phyloP scores from a whole-genome alignment of 1,140 invertebrate species.

The Diprion similis region DNA sequence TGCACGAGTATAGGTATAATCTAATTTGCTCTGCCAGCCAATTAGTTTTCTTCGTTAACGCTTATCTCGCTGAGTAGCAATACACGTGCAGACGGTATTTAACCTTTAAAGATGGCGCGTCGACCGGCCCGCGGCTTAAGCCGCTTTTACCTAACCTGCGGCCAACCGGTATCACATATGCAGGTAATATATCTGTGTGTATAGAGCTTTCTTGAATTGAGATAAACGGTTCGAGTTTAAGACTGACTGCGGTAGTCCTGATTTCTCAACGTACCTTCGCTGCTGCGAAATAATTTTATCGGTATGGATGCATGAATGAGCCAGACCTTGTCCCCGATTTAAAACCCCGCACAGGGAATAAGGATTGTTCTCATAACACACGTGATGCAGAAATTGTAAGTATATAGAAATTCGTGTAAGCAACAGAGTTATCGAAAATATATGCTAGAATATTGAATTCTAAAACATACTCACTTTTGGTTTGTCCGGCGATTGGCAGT shows the following conservation, averaged over 20 bases:
- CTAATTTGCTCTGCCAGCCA: constrained; percentile 1
- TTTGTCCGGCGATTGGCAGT: not conserved
- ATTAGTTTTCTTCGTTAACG: not conserved
- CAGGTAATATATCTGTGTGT: not conserved
- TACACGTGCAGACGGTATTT: not conserved
- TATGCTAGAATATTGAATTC: too few species aligned
- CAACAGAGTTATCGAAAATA: too few species aligned
- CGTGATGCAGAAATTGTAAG: too few species aligned
- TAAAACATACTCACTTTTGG: not conserved
- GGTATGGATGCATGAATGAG: too few species aligned
- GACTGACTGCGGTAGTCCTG: not conserved
- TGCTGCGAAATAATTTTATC: too few species aligned
- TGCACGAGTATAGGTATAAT: not conserved
- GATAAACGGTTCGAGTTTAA: not conserved
- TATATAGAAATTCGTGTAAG: too few species aligned
- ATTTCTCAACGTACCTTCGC: too few species aligned
- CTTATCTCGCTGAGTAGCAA: not conserved
- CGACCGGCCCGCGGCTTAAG: not conserved
- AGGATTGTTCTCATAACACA: too few species aligned
- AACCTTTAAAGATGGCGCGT: not conserved
- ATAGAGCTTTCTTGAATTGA: not conserved
- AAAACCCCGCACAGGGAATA: too few species aligned
- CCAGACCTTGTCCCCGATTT: too few species aligned
- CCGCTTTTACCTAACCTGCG: not conserved
- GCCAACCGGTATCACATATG: not conserved